phyloP scores from a whole-genome alignment of 2,888 invertebrate genomes.

The Nasonovia ribisnigri region DNA sequence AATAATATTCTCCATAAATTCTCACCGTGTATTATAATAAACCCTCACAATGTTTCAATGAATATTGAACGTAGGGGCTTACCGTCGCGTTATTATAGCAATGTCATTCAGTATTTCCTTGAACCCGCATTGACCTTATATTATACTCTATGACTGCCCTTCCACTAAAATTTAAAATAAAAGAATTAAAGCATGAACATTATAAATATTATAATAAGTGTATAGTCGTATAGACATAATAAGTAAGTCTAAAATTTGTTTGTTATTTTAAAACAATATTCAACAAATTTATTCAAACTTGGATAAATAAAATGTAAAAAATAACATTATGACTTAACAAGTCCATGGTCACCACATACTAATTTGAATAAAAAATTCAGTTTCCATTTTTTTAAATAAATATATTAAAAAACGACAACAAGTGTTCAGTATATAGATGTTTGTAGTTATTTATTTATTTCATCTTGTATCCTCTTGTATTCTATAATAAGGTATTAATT shows the following conservation, averaged over 20 bases:
- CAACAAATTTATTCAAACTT: background rate
- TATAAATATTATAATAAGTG: background rate
- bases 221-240: background rate
- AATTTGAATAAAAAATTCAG: background rate
- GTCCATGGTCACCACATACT: background rate
- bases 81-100: conserved; percentile 46
- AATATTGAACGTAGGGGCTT: conserved; percentile 60
- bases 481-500: background rate
- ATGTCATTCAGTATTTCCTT: conserved; percentile 55
- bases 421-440: background rate
- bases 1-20: conserved; percentile 54
- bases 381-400: background rate
- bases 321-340: background rate
- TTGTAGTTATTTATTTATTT: background rate
- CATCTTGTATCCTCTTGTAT: background rate
- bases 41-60: conserved; percentile 57
- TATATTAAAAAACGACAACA: background rate
- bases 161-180: conserved; percentile 36
- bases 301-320: background rate
- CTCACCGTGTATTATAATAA: conserved; percentile 42
- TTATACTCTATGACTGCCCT: background rate
- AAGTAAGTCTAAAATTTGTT: background rate
- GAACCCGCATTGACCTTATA: conserved; percentile 64
- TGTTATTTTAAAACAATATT: background rate
- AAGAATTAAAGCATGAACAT: background rate